Percentiles rank a stretch among this genome's conserved stretches.
Evolutionary conservation across 1,140 invertebrate species (phyloP).

Genomic region (Ectropis grisescens): DNA sequence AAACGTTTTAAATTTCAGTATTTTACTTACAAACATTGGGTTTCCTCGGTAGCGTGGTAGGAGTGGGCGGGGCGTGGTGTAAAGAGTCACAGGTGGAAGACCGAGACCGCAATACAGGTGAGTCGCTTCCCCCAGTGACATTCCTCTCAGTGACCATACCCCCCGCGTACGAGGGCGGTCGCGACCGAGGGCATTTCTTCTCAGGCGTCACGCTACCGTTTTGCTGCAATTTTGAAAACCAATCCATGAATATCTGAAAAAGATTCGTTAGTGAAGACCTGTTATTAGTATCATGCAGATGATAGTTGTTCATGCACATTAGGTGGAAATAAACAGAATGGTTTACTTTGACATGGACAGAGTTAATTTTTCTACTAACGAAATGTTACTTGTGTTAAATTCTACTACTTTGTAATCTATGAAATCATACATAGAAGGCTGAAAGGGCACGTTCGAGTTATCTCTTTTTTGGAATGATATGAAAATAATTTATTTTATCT

Average conservation of each 20-base stretch:
- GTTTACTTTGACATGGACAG: no score
- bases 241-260: conserved; percentile 1
- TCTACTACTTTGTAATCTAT: no score
- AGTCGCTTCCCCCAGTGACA: conserved; percentile 73
- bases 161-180: conserved; percentile 86
- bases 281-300: no score
- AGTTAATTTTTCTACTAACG: no score
- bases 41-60: conserved; percentile 76
- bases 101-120: conserved; percentile 81
- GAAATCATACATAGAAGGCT: no score
- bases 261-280: neutral
- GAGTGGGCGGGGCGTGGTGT: conserved; percentile 78
- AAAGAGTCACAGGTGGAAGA: conserved; percentile 87
- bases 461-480: no score
- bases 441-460: no score
- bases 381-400: no score
- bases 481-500: no score
- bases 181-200: conserved; percentile 82
- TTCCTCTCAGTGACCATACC: conserved; percentile 8
- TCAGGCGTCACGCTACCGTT: conserved; percentile 86
- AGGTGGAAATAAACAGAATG: no score
- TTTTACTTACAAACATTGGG: conserved; percentile 75
- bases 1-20: no score
- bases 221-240: conserved; percentile 28
- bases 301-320: no score